Evolutionary conservation across 1,140 invertebrate species (phyloP).

Genomic region (Meloidogyne exigua): DNA sequence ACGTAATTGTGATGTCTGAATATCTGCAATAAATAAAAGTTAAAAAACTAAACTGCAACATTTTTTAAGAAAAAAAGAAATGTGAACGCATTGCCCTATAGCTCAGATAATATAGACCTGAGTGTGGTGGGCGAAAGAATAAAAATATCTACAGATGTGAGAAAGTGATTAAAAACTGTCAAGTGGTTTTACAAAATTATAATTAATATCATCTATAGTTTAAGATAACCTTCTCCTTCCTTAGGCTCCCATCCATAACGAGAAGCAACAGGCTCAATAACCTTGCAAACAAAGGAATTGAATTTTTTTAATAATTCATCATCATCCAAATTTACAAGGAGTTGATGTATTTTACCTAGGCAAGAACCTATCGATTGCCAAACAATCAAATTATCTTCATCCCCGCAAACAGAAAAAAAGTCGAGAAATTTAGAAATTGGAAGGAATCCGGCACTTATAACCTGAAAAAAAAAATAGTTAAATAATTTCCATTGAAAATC

Average conservation of each 20-base stretch:
- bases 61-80: no score
- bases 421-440: constrained; percentile 53
- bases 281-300: constrained; percentile 60
- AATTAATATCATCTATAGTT: background rate
- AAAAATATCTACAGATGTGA: no score
- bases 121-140: no score
- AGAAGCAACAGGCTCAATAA: constrained; percentile 63
- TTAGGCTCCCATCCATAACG: constrained; percentile 65
- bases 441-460: constrained; percentile 67
- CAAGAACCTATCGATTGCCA: constrained; percentile 51
- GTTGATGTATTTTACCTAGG: constrained; percentile 27
- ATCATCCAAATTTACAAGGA: constrained; percentile 41
- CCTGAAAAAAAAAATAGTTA: constrained; percentile 40
- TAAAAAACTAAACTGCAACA: no score
- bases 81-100: no score
- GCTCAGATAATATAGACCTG: no score
- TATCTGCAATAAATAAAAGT: constrained; percentile 39
- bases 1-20: constrained; percentile 77
- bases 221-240: constrained; percentile 55
- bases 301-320: constrained; percentile 60
- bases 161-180: no score
- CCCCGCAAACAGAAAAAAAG: constrained; percentile 46
- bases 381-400: constrained; percentile 59
- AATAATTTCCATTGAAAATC: background rate
- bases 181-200: no score